Evolutionary conservation across 2,113 vertebrate species (phyloP), one percentile per base, ranked within the genome.

Genomic region (Ciconia maguari): DNA sequence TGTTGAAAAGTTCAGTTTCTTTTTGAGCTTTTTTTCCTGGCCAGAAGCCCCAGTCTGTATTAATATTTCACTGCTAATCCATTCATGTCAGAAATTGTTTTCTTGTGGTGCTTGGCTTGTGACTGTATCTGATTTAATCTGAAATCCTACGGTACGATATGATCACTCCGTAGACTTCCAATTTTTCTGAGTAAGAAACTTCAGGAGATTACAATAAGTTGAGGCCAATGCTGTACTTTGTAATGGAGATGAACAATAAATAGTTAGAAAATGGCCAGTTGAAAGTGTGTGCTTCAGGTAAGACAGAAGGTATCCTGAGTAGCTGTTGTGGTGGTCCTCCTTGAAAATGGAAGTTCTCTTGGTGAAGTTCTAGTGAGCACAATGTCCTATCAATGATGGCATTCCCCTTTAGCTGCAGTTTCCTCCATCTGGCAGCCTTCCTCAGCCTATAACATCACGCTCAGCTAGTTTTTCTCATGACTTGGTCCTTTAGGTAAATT

Each of bases 61-160:
- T 61, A 83, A 54, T 41, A 62, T 79, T 88, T 89, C 58, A 38
- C 58, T 80, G 11, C 60, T 90, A 36, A 93, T 52, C 62, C 54
- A 25, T 22, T 34, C 18, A 3, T 13, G 29, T 90, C 79, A 76
- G 71, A 76, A 11, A 44, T 34, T 30, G 18, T 46, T 72, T 66
- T 66, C 77, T 61, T 27, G 76, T 18, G 32, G 22, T 61, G 49
- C 60, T 70, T 80, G 64, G 41, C 44, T 2, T 32, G 1, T 19
- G 46, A 16, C n/a, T 15, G 18, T 1, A 27, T 44, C 64, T 42
- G 46, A 1, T 17, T 80, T 55, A 32, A 32, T 30, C 66, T 69
- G 83, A 61, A 83, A 46, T 61, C 29, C 44, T 57, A 0, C 0
- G 0, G 29, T 5, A 32, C 32, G 22, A 42, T 20, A 8, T 3